These are phyloP conservation scores for Plotosus lineatus DNA, from an alignment of 2,113 vertebrate genomes.

Conservation along the genomic window DNA sequence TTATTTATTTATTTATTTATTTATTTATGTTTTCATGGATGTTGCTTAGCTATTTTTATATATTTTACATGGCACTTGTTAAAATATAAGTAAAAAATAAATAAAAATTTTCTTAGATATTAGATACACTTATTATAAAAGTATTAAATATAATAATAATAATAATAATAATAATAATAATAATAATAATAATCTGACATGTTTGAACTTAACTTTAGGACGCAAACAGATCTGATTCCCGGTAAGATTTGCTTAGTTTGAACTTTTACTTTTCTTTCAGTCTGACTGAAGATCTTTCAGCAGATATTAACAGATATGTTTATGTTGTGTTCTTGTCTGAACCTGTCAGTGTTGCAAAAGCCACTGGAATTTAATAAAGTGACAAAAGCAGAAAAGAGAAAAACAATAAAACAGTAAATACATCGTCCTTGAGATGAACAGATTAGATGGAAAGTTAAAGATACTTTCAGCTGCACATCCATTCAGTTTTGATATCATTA, in stretches of 20 bases:
- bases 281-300: conserved; percentile 27
- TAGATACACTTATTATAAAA: no score
- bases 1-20: no score
- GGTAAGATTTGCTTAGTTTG: neutral
- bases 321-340: neutral
- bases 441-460: neutral
- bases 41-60: no score
- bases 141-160: no score
- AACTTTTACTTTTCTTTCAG: neutral
- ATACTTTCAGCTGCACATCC: neutral
- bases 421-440: neutral
- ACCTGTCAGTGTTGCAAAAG: conserved; percentile 15
- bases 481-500: neutral
- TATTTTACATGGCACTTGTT: no score
- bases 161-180: no score
- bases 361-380: conserved; percentile 10
- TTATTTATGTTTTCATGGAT: no score
- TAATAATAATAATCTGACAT: neutral
- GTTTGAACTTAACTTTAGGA: neutral
- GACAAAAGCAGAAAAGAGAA: conserved; percentile 11
- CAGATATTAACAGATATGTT: neutral
- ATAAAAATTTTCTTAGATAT: no score
- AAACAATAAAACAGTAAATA: neutral
- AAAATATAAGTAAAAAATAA: no score
- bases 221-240: neutral